Evolutionary conservation across 1,140 invertebrate genomes (phyloP), one percentile per base, ranked within the genome.

Genomic region (Megathymus violae): DNA sequence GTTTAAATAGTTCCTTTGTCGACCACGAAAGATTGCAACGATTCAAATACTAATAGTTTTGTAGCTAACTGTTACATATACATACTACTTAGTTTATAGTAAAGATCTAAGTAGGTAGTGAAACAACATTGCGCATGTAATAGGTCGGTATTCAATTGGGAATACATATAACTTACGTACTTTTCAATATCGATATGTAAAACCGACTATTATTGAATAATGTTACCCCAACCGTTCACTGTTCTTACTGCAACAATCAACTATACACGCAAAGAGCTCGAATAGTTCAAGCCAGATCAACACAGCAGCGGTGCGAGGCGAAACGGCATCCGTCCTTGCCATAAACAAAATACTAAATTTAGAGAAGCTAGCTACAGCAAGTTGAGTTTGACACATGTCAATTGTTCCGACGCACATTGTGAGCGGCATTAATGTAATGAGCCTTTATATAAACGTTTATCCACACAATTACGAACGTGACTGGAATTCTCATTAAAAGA

Each of bases 291-390:
- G 15, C 19, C 27, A 36, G 43, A 36, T 17, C 54, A 46, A 59
- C 41, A 59, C 1, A 22, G 5, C 19, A 56, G 10, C 17, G 17
- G 43, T 36, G 36, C 27, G 41, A 69, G n/a, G 62, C 64, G 80
- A 72, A 68, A 74, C 71, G 75, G 77, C 85, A 87, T 90, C 85
- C 88, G 85, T 68, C 75, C 67, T 77, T 78, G 52, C 66, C 68
- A 75, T 91, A 89, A 91, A 88, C 86, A 89, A 71, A 69, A 64
- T 67, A 74, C 85, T 84, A 80, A 87, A 88, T 81, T 67, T 78
- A 82, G 80, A 74, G 36, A 50, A 56, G 40, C 60, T 69, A 36
- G 59, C 65, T 67, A 63, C 62, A 68, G 69, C 67, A 22, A 61
- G 71, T 68, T 56, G 51, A 67, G 74, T 88, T 82, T 88, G 84